Conservation (phyloP, 2,113 vertebrate species). For the Cephalopholis sonnerati region DNA sequence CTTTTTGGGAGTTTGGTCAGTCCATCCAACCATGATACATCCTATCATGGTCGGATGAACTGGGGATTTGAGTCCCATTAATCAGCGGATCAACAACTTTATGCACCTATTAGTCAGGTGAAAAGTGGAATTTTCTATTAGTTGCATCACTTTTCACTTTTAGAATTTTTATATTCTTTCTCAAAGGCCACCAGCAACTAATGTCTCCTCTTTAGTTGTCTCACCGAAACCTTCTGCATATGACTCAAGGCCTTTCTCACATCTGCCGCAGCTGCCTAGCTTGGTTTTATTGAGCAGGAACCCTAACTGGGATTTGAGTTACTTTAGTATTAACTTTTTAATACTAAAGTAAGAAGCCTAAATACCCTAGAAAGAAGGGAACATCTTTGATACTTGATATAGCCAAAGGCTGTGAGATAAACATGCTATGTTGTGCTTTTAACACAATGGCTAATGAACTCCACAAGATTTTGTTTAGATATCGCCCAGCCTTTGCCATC, state of each 20-base stretch:
- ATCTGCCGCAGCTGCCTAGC: neutral
- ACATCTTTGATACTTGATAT: neutral
- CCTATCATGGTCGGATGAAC: neutral
- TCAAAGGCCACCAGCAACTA: neutral
- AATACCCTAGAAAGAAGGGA: neutral
- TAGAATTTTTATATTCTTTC: neutral
- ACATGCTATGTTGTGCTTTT: neutral
- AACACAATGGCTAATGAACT: constrained; percentile 1
- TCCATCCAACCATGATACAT: neutral
- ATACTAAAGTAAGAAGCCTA: neutral
- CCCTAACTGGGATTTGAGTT: neutral
- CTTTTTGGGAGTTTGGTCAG: neutral
- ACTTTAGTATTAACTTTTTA: neutral
- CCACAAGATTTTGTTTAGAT: neutral
- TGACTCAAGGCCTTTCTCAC: neutral
- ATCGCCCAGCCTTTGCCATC: neutral
- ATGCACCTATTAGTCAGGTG: neutral
- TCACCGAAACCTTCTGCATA: neutral
- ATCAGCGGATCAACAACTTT: neutral
- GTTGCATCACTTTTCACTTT: neutral
- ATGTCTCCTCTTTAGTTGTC: neutral
- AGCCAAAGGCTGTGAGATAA: neutral
- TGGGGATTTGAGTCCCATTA: neutral
- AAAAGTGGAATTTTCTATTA: neutral
- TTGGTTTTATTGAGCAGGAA: neutral